Conservation (phyloP, 2,888 invertebrate species). For the Tiphia femorata region DNA sequence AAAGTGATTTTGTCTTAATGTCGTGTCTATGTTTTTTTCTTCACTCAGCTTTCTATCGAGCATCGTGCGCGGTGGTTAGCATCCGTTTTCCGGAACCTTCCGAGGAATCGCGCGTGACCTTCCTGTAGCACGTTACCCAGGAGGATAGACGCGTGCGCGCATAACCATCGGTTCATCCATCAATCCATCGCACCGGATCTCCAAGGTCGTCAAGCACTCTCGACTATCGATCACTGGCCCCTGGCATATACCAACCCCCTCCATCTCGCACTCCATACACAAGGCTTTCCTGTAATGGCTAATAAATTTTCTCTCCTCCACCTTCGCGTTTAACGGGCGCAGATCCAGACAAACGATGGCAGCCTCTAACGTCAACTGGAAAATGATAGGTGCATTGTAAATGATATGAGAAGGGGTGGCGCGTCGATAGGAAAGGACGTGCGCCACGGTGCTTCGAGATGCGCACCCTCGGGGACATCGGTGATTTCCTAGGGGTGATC, state of each 20-base stretch:
- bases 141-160: conserved; percentile 13
- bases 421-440: no score
- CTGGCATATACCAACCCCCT: no score
- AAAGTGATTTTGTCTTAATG: no score
- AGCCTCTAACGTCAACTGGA: conserved; percentile 14
- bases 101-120: conserved; percentile 2
- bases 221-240: conserved; percentile 56
- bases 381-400: conserved; percentile 24
- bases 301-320: conserved; percentile 51
- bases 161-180: conserved; percentile 42
- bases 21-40: no score
- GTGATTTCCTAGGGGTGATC: no score
- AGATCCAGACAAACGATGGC: conserved; percentile 50
- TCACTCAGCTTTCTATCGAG: no score
- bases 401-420: no score
- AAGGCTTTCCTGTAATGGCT: conserved; percentile 48
- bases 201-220: conserved; percentile 48
- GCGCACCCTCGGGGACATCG: no score
- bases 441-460: no score
- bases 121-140: not conserved
- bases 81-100: conserved; percentile 28
- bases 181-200: conserved; percentile 45
- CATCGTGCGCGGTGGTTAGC: conserved; percentile 15
- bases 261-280: conserved; percentile 21
- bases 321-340: conserved; percentile 19